phyloP scores from a whole-genome alignment of 2,113 vertebrate species.

The Catharus minimus region DNA sequence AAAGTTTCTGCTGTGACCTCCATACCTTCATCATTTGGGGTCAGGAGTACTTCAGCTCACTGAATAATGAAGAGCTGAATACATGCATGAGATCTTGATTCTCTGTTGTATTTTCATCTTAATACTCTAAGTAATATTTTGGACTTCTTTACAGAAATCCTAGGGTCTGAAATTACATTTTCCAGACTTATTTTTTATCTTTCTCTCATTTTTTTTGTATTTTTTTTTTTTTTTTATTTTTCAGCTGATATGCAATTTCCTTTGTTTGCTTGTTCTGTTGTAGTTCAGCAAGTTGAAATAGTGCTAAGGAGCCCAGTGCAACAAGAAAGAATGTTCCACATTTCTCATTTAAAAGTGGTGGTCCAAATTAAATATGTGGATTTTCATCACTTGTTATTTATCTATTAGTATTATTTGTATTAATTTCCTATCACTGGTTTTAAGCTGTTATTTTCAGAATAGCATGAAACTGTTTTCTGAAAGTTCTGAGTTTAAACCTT shows the following conservation, averaged over 20 bases:
- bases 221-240: not conserved
- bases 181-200: not conserved
- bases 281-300: not conserved
- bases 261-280: not conserved
- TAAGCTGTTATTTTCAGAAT: not conserved
- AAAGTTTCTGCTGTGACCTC: constrained; percentile 23
- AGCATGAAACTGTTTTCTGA: not conserved
- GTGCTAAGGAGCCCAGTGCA: not conserved
- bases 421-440: not conserved
- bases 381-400: not conserved
- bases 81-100: not conserved
- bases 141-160: not conserved
- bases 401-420: not conserved
- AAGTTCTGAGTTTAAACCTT: not conserved
- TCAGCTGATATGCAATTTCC: not conserved
- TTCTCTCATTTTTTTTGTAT: not conserved
- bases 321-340: not conserved
- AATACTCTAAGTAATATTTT: not conserved
- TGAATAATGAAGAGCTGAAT: constrained; percentile 15
- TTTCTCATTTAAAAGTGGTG: not conserved
- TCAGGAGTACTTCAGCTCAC: not conserved
- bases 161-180: not conserved
- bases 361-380: not conserved
- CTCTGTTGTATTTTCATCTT: not conserved
- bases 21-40: not conserved